phyloP scores from a whole-genome alignment of 2,113 vertebrate species.

The Nyctereutes procyonoides region DNA sequence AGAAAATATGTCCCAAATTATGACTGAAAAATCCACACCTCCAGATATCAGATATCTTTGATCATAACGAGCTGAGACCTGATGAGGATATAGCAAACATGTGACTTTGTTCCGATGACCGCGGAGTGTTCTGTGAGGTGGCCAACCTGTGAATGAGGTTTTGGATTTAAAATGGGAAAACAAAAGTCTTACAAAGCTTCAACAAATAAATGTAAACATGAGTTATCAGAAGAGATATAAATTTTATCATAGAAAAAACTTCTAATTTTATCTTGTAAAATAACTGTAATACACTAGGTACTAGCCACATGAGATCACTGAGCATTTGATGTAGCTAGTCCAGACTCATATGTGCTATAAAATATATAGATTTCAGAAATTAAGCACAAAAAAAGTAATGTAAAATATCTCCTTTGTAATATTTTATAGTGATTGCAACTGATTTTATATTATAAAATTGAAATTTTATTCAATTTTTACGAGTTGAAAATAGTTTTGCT shows the following conservation, averaged over 20 bases:
- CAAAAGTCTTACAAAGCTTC: slow-evolving; percentile 11
- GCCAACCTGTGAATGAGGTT: slow-evolving; percentile 92
- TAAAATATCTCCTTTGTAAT: not conserved
- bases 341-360: not conserved
- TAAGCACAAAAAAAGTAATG: not conserved
- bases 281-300: not conserved
- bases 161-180: slow-evolving; percentile 64
- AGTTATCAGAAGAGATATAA: not conserved
- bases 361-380: not conserved
- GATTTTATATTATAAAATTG: not conserved
- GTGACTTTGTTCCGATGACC: slow-evolving; percentile 97
- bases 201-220: slow-evolving; percentile 41
- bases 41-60: slow-evolving; percentile 96
- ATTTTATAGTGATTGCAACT: not conserved
- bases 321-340: not conserved
- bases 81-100: slow-evolving; percentile 96
- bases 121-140: slow-evolving; percentile 95
- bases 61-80: slow-evolving; percentile 96
- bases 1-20: slow-evolving; percentile 98
- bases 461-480: not conserved
- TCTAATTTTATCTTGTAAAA: slow-evolving; percentile 11
- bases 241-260: not conserved
- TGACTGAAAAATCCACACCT: slow-evolving; percentile 97
- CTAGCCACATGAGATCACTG: not conserved
- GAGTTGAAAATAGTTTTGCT: not conserved